Evolutionary conservation across 2,888 invertebrate species (phyloP), one percentile per base, ranked within the genome.

Genomic region (Sesamia inferens): DNA sequence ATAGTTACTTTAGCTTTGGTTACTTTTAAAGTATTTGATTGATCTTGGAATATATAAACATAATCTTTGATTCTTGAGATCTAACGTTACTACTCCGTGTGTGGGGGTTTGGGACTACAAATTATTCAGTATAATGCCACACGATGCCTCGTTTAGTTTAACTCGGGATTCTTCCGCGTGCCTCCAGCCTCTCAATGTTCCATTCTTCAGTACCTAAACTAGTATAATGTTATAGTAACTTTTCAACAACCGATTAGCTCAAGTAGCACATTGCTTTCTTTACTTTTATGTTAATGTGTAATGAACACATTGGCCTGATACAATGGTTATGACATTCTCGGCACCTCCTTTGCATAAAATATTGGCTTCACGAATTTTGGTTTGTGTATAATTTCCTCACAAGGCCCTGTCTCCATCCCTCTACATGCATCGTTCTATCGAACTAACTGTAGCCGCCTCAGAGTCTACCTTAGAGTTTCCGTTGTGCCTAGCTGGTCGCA

Each of bases 11-110:
- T 22, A 64, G n/a, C n/a, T 51, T 24, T 65, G 44, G 57, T 59
- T 39, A 66, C 59, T 64, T 51, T 31, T 48, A n/a, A 59, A 72
- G 10, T 59, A 59, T 39, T 67, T 54, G 24, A 62, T 68, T 71
- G 54, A 76, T 74, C 76, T 73, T 71, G 58, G 74, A 84, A 86
- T 71, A 78, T 79, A 48, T n/a, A 72, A 86, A 90, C 91, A 88
- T 90, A 90, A 92, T 92, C 93, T 92, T 92, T 91, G 92, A 90
- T 84, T 83, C 78, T 78, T 68, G 85, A 87, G 85, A 83, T 88
- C 83, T 91, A 90, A 91, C 88, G 85, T 85, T 89, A 90, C 88
- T 89, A 84, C 84, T 87, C 82, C 85, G 83, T 89, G 88, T 91
- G 85, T 88, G 85, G 82, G 74, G 77, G 83, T 85, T 88, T 87